Conservation (phyloP, 2,888 invertebrate genomes). For the Artemia sp. region DNA sequence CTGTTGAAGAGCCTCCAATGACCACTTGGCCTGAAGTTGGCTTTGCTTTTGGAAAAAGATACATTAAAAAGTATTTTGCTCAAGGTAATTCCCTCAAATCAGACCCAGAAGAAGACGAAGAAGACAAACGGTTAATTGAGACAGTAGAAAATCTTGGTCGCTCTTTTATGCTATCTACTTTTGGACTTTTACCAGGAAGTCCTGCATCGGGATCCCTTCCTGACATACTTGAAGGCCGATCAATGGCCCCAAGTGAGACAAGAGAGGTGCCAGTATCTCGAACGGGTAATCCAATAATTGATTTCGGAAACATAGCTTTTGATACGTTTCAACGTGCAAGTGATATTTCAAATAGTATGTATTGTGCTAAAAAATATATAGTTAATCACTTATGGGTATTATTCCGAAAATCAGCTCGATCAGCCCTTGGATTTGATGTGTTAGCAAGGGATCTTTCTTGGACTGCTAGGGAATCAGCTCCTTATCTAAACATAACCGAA, state of each 20-base stretch:
- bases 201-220: conserved; percentile 17
- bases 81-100: background rate
- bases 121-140: conserved; percentile 1
- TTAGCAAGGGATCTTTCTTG: background rate
- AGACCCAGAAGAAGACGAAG: background rate
- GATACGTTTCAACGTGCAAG: conserved; percentile 17
- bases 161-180: conserved; percentile 15
- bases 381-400: conserved; percentile 19
- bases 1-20: conserved; percentile 1
- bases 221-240: background rate
- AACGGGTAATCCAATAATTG: conserved; percentile 19
- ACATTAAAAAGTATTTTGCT: conserved; percentile 12
- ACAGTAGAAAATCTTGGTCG: conserved; percentile 9
- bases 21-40: conserved; percentile 6
- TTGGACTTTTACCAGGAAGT: conserved; percentile 19
- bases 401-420: conserved; percentile 12
- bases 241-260: background rate
- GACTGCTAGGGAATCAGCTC: background rate
- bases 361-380: conserved; percentile 17
- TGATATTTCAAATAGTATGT: conserved; percentile 5
- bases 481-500: background rate
- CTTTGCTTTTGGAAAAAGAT: background rate
- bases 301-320: conserved; percentile 12
- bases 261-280: background rate
- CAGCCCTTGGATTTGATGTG: conserved; percentile 5